Base-by-base conservation (phyloP, 1,140 invertebrate species). In the Lepidostoma basale region DNA sequence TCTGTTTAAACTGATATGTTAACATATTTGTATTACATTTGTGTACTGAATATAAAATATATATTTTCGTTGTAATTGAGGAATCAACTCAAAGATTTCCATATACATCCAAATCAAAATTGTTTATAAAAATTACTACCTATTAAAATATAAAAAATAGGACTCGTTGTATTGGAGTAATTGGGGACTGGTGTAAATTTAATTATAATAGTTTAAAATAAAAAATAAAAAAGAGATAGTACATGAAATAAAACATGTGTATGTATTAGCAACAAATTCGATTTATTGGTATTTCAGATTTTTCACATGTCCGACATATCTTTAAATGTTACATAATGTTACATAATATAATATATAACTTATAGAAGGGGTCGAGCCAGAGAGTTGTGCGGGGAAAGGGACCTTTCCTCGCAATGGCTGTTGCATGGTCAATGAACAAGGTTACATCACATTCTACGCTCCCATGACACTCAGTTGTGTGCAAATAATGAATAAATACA, bases 261-360 rank as follows among this genome's bases (percentile, higher is more conserved):
- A 75, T 75, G 74, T 81, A 82, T 82, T 82, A 82, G 79, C 80
- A 83, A 82, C 81, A 83, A 81, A 82, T 82, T 74, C 72, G 69
- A 81, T 82, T 83, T 82, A 81, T 82, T 82, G 79, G 79, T 81
- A 79, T 81, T 79, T 81, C 81, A 83, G 80, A 82, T 81, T 81
- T 56, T 82, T 80, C 81, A 74, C 72, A 74, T 74, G 69, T 71
- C 72, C 69, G 72, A 70, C 65, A 73, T 68, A 64, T 67, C 58
- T 65, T 56, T 58, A 52, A 68, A 59, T 56, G 39, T 68, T 74
- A 47, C 12, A 6, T 69, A 67, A 68, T 70, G 70, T 65, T 70
- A 73, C 65, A 73, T 69, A 67, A 49, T 49, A 52, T 52, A 28
- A 28, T 20, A 36, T 44, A 69, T 69, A 67, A 69, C 67, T 73